Conservation (phyloP, 2,797 vertebrate genomes). For the Karalla daura region DNA sequence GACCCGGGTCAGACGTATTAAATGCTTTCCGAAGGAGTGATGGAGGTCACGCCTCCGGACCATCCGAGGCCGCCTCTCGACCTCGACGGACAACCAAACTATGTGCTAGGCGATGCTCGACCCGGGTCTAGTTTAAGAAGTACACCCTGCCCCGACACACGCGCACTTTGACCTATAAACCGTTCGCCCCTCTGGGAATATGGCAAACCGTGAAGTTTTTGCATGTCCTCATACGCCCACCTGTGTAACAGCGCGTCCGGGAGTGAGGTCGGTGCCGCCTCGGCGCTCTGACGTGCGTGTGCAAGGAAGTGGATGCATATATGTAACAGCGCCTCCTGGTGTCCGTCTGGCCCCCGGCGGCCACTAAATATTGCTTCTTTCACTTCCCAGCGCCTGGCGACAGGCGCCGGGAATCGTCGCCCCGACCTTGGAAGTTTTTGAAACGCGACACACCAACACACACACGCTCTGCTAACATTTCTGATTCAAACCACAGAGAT, state of each 20-base stretch:
- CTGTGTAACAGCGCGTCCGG: conserved; percentile 65
- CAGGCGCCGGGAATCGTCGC: not conserved
- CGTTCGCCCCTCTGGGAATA: conserved; percentile 44
- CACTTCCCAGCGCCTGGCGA: conserved; percentile 21
- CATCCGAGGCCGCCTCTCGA: conserved; percentile 11
- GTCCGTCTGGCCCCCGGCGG: conserved; percentile 20
- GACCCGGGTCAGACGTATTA: conserved; percentile 52
- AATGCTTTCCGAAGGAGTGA: conserved; percentile 31
- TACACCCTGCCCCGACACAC: conserved; percentile 1
- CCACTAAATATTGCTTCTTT: conserved; percentile 73
- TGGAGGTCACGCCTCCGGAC: conserved; percentile 28
- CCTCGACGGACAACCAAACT: not conserved
- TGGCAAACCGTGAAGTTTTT: conserved; percentile 59
- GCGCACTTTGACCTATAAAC: conserved; percentile 68
- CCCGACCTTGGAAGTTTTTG: not conserved
- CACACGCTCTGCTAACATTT: conserved; percentile 62
- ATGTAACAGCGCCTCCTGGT: conserved; percentile 76
- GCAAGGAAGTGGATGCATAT: conserved; percentile 58
- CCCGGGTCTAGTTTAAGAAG: conserved; percentile 28
- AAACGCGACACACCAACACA: conserved; percentile 26
- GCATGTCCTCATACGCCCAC: conserved; percentile 26
- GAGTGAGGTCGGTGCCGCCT: conserved; percentile 49
- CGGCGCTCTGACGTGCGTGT: conserved; percentile 17
- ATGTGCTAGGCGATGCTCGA: conserved; percentile 21
- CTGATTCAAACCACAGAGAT: conserved; percentile 35